These are phyloP conservation scores for Spilarctia lutea DNA, from an alignment of 2,888 invertebrate species.

Conservation along the genomic window DNA sequence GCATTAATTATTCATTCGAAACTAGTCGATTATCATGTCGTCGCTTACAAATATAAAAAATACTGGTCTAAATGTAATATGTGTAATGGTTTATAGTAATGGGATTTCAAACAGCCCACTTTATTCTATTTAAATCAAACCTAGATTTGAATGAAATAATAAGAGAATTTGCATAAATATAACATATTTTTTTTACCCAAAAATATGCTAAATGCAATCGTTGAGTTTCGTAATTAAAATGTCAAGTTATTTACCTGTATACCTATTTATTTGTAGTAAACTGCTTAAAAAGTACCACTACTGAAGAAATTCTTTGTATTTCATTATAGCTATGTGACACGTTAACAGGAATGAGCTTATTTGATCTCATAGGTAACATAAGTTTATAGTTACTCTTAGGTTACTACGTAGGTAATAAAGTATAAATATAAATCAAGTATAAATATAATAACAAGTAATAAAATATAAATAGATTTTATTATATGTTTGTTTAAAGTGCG, in stretches of 20 bases:
- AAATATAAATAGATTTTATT: too few species aligned
- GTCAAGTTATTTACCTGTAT: neutral
- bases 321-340: neutral
- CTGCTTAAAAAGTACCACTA: neutral
- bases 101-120: conserved; percentile 32
- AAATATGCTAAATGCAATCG: conserved; percentile 4
- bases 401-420: too few species aligned
- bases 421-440: too few species aligned
- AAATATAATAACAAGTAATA: too few species aligned
- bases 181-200: conserved; percentile 22
- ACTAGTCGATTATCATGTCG: conserved; percentile 21
- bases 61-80: conserved; percentile 26
- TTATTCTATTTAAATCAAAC: conserved; percentile 29
- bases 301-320: neutral
- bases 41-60: conserved; percentile 16
- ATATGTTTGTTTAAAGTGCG: too few species aligned
- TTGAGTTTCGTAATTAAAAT: conserved; percentile 4
- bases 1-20: conserved; percentile 21
- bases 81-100: conserved; percentile 26
- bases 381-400: neutral
- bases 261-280: neutral
- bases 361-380: neutral
- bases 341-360: neutral
- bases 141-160: conserved; percentile 29
- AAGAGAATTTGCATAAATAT: conserved; percentile 32